A percentile compares a stretch with the other conserved stretches of the same genome.
Evolutionary conservation across 2,888 invertebrate genomes (phyloP).

Genomic region (Dryococelus australis): DNA sequence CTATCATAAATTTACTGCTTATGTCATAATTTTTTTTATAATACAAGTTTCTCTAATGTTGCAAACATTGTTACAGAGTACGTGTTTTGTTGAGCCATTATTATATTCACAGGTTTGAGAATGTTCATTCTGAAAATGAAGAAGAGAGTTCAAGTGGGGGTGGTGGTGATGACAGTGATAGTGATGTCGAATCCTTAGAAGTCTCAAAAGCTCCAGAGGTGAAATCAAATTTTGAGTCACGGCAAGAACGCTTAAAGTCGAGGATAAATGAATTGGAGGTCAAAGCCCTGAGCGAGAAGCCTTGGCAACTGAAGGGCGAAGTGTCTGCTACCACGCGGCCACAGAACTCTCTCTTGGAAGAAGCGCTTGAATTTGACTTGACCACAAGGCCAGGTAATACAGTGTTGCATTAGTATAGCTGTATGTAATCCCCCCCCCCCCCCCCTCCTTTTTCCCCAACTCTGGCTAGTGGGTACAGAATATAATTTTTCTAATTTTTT

Average conservation of each 20-base stretch:
- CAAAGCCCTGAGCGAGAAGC: slow-evolving; percentile 79
- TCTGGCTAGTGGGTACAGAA: neutral
- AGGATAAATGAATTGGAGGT: slow-evolving; percentile 76
- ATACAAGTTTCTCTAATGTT: no score
- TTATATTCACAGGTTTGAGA: slow-evolving; percentile 30
- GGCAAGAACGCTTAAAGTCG: slow-evolving; percentile 74
- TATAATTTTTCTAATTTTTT: no score
- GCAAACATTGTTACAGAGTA: neutral
- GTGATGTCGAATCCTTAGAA: neutral
- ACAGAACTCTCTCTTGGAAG: slow-evolving; percentile 91
- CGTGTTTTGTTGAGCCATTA: neutral
- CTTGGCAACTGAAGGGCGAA: slow-evolving; percentile 96
- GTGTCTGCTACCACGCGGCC: slow-evolving; percentile 79
- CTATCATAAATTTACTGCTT: no score
- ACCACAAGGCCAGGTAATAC: slow-evolving; percentile 71
- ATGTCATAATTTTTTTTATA: no score
- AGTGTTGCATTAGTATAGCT: neutral
- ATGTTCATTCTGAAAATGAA: slow-evolving; percentile 41
- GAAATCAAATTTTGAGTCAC: slow-evolving; percentile 75
- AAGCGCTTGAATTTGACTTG: slow-evolving; percentile 89
- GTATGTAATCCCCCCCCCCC: neutral
- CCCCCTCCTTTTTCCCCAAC: no score
- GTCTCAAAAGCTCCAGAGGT: slow-evolving; percentile 36
- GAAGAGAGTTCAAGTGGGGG: slow-evolving; percentile 49
- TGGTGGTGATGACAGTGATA: slow-evolving; percentile 28